Evolutionary conservation across 2,888 invertebrate genomes (phyloP).

Genomic region (Trichopoda pennipes): DNA sequence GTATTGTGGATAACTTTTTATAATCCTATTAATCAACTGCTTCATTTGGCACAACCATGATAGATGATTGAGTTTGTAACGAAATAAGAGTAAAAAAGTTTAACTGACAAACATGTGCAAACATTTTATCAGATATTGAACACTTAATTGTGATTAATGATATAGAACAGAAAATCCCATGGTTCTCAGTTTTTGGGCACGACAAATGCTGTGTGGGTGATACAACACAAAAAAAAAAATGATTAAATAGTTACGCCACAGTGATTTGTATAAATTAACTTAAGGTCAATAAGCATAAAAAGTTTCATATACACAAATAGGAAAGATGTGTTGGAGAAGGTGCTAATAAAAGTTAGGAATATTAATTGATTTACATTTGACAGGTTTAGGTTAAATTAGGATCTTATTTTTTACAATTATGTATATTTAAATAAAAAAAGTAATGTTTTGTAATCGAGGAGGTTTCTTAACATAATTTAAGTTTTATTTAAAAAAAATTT

Average conservation of each 20-base stretch:
- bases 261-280: constrained; percentile 60
- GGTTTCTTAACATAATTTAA: too few species aligned
- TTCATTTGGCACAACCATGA: constrained; percentile 24
- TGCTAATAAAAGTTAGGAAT: background rate
- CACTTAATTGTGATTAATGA: constrained; percentile 70
- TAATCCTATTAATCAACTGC: constrained; percentile 46
- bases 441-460: too few species aligned
- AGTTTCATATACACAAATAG: background rate
- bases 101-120: constrained; percentile 64
- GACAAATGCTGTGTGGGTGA: background rate
- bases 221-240: background rate
- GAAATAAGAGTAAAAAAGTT: constrained; percentile 27
- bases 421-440: too few species aligned
- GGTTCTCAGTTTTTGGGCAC: too few species aligned
- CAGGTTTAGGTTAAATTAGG: too few species aligned
- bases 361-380: background rate
- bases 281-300: constrained; percentile 37
- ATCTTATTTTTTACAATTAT: too few species aligned
- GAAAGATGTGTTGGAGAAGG: background rate
- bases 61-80: constrained; percentile 35
- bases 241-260: constrained; percentile 49
- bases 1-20: background rate
- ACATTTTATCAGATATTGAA: constrained; percentile 50
- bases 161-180: background rate
- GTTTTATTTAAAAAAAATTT: too few species aligned